Evolutionary conservation across 2,888 invertebrate genomes (phyloP).

Genomic region (Cabera pusaria): DNA sequence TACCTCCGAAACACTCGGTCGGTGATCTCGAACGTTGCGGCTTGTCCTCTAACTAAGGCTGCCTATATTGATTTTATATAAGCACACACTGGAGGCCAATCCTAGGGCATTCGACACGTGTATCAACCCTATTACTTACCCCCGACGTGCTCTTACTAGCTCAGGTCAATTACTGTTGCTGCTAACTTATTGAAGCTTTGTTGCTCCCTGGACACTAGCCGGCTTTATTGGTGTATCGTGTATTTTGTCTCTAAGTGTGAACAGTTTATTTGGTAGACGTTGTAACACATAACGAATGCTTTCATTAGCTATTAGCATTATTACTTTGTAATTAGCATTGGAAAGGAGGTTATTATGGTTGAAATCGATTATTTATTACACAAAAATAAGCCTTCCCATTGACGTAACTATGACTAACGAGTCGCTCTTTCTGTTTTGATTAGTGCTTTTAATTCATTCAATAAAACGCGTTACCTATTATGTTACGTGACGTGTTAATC

Average conservation of each 20-base stretch:
- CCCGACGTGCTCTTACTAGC: slow-evolving; percentile 23
- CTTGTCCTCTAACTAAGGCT: slow-evolving; percentile 51
- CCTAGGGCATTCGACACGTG: slow-evolving; percentile 33
- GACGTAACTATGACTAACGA: too few species aligned
- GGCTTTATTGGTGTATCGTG: slow-evolving; percentile 20
- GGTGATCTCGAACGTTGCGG: slow-evolving; percentile 49
- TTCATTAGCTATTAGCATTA: slow-evolving; percentile 5
- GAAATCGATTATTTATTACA: slow-evolving; percentile 1
- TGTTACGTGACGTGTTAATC: too few species aligned
- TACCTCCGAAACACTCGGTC: slow-evolving; percentile 38
- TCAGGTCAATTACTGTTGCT: slow-evolving; percentile 25
- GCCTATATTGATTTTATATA: slow-evolving; percentile 60
- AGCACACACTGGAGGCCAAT: slow-evolving; percentile 40
- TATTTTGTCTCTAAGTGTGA: slow-evolving; percentile 16
- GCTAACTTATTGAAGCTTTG: slow-evolving; percentile 27
- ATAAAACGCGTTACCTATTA: too few species aligned
- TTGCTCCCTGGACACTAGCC: slow-evolving; percentile 18
- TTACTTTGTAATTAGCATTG: slow-evolving; percentile 3
- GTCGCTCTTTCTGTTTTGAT: not conserved
- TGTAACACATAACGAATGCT: not conserved
- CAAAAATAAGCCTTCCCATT: not conserved
- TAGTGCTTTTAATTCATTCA: not conserved
- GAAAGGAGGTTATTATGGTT: not conserved
- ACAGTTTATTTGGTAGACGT: slow-evolving; percentile 12
- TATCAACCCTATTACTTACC: slow-evolving; percentile 26